phyloP scores from a whole-genome alignment of 2,113 vertebrate species.

The Climacteris rufus region DNA sequence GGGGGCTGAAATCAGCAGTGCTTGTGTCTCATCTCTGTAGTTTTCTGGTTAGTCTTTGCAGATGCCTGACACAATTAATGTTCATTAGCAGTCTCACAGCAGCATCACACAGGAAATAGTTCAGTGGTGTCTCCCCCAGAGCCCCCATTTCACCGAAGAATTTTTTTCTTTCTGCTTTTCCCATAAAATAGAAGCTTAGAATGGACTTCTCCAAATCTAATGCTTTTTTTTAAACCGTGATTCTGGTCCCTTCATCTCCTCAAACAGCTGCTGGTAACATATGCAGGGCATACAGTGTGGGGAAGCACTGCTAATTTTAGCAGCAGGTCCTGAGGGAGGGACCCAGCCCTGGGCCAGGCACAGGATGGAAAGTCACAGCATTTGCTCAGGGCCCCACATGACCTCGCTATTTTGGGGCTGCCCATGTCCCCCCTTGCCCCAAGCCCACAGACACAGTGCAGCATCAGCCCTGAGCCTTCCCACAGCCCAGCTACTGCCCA shows the following conservation, averaged over 20 bases:
- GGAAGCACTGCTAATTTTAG: not conserved
- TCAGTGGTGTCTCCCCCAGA: not conserved
- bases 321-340: not conserved
- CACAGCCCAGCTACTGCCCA: not conserved
- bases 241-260: not conserved
- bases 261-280: not conserved
- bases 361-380: constrained; percentile 29
- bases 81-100: not conserved
- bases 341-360: not conserved
- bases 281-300: rapidly evolving
- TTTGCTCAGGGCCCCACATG: not conserved
- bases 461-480: not conserved
- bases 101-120: not conserved
- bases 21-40: not conserved
- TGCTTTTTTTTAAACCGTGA: not conserved
- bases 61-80: not conserved
- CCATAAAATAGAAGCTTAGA: not conserved
- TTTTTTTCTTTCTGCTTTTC: not conserved
- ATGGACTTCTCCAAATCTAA: not conserved
- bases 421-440: not conserved
- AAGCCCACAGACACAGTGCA: not conserved
- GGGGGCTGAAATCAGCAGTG: not conserved
- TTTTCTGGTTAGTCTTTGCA: not conserved
- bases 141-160: not conserved
- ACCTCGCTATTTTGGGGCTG: constrained; percentile 18